Base-by-base conservation (phyloP, 2,888 invertebrate species). In the Pocota personata region DNA sequence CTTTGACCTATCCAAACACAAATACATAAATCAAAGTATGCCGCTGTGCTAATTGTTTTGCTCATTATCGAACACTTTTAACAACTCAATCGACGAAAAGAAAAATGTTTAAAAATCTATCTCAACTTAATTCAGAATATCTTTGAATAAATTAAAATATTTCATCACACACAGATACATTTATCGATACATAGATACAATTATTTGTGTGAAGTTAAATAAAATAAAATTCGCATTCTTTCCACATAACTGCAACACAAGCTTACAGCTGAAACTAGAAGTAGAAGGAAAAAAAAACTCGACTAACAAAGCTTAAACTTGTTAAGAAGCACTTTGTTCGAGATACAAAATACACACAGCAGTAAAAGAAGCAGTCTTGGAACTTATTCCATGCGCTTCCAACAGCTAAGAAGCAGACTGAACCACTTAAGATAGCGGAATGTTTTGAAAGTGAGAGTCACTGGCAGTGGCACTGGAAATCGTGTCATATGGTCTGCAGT, bases 361-460 rank as follows among this genome's bases (percentile, higher is more conserved):
- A 52, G 21, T 35, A 21, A 43, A 2, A 27, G 55, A 69, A 71
- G 24, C 21, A 75, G 37, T 62, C 19, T 12, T 14, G 27, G 52
- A 83, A 77, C 77, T 82, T 71, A 48, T 6, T 40, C 21, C 37
- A 30, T 71, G 19, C n/a, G n/a, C 14, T 66, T 48, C 24, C 50
- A 50, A 12, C 19, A n/a, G 35, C 35, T 30, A 19, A 52, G 57
- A 40, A 24, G 3, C 57, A 30, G 14, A 32, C 60, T 27, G 62
- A 66, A 52, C 37, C 76, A 57, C 62, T 82, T 57, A 60, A 66
- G 12, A 57, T 86, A 86, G 82, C 86, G 82, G 84, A 76, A 52
- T 77, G 21, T 77, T 43, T 82, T 72, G 76, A 86, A 86, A 86
- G 86, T 62, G 86, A 86, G 86, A 86, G 86, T 82, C 24, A 30